A percentile compares a stretch with the other conserved stretches of the same genome.
Evolutionary conservation across 2,113 vertebrate genomes (phyloP).

Genomic region (Pteropus alecto): DNA sequence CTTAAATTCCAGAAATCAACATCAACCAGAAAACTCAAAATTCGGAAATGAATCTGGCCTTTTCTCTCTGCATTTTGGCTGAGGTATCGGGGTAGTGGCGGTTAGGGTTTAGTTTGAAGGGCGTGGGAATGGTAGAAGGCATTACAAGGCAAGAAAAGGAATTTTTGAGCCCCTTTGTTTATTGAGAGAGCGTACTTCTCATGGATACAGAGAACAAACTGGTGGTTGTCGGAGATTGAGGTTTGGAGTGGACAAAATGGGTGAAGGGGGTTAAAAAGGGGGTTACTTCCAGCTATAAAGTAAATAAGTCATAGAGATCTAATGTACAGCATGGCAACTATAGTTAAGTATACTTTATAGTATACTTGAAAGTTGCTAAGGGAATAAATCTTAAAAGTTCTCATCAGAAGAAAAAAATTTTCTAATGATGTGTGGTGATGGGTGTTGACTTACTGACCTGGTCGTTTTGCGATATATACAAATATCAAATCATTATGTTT

Average conservation of each 20-base stretch:
- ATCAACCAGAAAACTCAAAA: background rate
- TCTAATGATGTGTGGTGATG: background rate
- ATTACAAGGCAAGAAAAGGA: background rate
- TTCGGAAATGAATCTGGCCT: background rate
- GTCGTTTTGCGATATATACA: background rate
- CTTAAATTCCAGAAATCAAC: background rate
- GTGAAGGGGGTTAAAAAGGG: background rate
- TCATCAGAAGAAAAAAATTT: background rate
- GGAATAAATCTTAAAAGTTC: background rate
- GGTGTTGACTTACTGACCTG: background rate
- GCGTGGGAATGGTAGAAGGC: background rate
- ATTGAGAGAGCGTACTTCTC: background rate
- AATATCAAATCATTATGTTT: background rate
- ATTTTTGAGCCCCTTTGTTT: fast-evolving
- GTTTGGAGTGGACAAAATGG: background rate
- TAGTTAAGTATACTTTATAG: background rate
- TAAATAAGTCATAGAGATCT: background rate
- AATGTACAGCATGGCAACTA: background rate
- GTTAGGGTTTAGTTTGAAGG: background rate
- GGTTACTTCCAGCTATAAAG: background rate
- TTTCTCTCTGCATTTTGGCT: background rate
- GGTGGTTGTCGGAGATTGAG: background rate
- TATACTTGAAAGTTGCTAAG: background rate
- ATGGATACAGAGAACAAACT: background rate
- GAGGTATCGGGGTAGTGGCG: background rate